A percentile compares a stretch with the other conserved stretches of the same genome.
These are phyloP conservation scores for Drosophila setosimentum DNA, from an alignment of 2,888 invertebrate species.

Conservation along the genomic window DNA sequence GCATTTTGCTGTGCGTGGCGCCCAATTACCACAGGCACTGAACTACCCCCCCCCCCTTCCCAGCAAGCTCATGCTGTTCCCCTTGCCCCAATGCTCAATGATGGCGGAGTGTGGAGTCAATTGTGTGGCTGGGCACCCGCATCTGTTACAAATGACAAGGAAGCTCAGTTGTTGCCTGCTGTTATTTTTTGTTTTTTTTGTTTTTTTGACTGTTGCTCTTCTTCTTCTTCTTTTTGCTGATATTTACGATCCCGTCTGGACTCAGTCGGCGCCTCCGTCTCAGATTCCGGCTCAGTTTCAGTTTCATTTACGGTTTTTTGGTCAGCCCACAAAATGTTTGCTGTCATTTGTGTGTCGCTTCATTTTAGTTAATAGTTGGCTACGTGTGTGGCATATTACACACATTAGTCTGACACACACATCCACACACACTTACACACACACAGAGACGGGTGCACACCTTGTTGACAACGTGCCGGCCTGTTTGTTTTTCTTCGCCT, in stretches of 20 bases:
- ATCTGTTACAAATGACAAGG: slow-evolving; percentile 79
- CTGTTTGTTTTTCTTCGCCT: slow-evolving; percentile 62
- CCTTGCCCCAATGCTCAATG: background rate
- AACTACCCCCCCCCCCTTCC: background rate
- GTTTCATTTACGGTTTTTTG: slow-evolving; percentile 17
- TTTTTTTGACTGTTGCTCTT: slow-evolving; percentile 28
- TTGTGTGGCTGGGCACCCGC: slow-evolving; percentile 73
- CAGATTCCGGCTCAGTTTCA: background rate
- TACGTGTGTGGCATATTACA: slow-evolving; percentile 79
- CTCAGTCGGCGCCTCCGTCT: slow-evolving; percentile 11
- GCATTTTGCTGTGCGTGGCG: slow-evolving; percentile 42
- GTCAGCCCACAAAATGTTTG: slow-evolving; percentile 61
- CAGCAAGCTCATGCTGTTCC: background rate
- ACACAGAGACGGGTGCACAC: slow-evolving; percentile 15
- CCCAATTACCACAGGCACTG: slow-evolving; percentile 55
- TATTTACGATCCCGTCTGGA: slow-evolving; percentile 43
- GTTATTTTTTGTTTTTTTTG: slow-evolving; percentile 8
- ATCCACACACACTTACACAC: slow-evolving; percentile 1
- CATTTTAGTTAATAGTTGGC: slow-evolving; percentile 76
- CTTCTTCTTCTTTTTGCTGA: slow-evolving; percentile 11
- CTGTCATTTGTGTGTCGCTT: slow-evolving; percentile 65
- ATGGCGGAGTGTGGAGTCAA: slow-evolving; percentile 56
- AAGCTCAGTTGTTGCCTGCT: slow-evolving; percentile 28
- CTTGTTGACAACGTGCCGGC: slow-evolving; percentile 33
- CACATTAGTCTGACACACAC: slow-evolving; percentile 58